These are phyloP conservation scores for Cancer borealis DNA, from an alignment of 2,888 invertebrate genomes.

Conservation along the genomic window DNA sequence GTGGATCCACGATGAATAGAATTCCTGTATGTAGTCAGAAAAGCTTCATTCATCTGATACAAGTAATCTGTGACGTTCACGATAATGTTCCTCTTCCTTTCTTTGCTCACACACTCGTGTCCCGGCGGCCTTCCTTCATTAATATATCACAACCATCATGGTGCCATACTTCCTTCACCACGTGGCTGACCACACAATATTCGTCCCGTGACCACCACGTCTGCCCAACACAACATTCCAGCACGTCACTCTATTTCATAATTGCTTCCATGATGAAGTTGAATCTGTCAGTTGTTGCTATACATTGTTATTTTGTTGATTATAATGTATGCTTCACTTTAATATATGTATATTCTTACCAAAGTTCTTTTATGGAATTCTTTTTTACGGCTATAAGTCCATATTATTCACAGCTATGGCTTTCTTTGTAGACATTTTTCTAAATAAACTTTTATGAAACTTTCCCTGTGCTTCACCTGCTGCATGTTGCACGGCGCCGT, in stretches of 20 bases:
- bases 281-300: background rate
- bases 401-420: background rate
- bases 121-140: background rate
- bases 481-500: background rate
- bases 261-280: background rate
- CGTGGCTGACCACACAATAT: background rate
- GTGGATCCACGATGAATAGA: background rate
- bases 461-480: background rate
- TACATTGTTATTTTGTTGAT: conserved; percentile 16
- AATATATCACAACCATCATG: background rate
- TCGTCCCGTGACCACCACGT: background rate
- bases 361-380: background rate
- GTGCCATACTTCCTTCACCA: background rate
- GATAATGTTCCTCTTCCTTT: background rate
- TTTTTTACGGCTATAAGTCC: background rate
- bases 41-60: background rate
- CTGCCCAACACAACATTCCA: background rate
- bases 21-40: background rate
- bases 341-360: background rate
- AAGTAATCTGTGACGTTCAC: background rate
- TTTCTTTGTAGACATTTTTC: conserved; percentile 14
- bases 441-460: background rate
- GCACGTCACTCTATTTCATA: background rate
- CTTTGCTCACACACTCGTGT: background rate
- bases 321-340: background rate